Evolutionary conservation across 2,888 invertebrate species (phyloP), one percentile per base, ranked within the genome.

Genomic region (Tribolium freemani): DNA sequence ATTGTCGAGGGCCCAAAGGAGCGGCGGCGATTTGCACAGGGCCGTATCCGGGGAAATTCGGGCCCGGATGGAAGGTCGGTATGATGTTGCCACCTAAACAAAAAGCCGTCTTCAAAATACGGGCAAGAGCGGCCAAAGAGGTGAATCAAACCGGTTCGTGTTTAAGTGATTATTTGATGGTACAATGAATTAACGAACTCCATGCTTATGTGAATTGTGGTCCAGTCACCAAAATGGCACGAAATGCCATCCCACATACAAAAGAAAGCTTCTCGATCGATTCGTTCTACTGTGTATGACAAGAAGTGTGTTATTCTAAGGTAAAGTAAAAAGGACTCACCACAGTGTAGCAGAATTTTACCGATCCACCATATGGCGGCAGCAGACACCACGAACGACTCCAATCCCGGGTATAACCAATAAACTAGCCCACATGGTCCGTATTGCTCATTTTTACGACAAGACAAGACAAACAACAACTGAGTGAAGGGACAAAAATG

Each of bases 11-110:
- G 8, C 83, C 84, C 46, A 85, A 68, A 46, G 87, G 87, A 6
- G 87, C 87, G 3, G 84, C 84, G 10, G 86, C 84, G 61, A 87
- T 78, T 60, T 83, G 86, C 9, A 86, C 83, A 0, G 86, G 86
- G 11, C 84, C 85, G 72, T 83, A 86, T 66, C 84, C 85, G 8
- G 85, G 81, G 76, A 85, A 86, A 72, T 83, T 85, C 5, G 85
- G 83, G 26, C 82, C 83, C 31, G 85, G 85, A 76, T 84, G 85
- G 50, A 84, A 84, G 16, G 84, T 84, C 5, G 90, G 89, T 79
- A 91, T 87, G 81, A 91, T 88, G 50, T 90, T 90, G 75, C 90
- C 90, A 84, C 91, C 91, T 91, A 77, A 45, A 69, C n/a, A 68
- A 54, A 70, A 69, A 56, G 26, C 4, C 8, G n/a, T 3, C 13